Percentiles rank a stretch among this genome's conserved stretches.
phyloP scores from a whole-genome alignment of 2,113 vertebrate species.

The Syngnathus typhle region DNA sequence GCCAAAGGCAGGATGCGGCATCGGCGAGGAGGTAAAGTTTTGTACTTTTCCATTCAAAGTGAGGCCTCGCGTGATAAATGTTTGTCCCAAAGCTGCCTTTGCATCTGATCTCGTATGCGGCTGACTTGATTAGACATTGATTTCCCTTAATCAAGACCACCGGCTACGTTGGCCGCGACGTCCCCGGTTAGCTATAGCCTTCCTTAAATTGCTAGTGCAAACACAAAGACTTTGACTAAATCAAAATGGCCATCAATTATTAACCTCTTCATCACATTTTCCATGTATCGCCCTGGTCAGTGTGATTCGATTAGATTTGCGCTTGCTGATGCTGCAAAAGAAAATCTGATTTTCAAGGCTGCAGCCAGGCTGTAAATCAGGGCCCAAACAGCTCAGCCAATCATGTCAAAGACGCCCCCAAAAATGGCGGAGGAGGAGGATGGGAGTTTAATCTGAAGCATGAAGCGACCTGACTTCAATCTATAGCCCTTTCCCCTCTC shows the following conservation, averaged over 20 bases:
- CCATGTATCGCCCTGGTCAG: neutral
- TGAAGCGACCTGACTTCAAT: slow-evolving; percentile 55
- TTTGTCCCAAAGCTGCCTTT: slow-evolving; percentile 10
- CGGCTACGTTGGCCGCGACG: slow-evolving; percentile 16
- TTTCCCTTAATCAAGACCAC: slow-evolving; percentile 48
- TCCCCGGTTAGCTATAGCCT: slow-evolving; percentile 22
- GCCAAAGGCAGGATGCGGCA: neutral
- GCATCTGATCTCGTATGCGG: slow-evolving; percentile 10
- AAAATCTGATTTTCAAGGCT: slow-evolving; percentile 26
- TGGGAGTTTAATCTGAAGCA: slow-evolving; percentile 51
- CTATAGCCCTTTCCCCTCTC: slow-evolving; percentile 40
- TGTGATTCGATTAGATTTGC: slow-evolving; percentile 18
- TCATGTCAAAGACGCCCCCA: slow-evolving; percentile 35
- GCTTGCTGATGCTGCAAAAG: slow-evolving; percentile 18
- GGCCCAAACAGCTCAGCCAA: slow-evolving; percentile 38
- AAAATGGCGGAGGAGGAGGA: slow-evolving; percentile 49
- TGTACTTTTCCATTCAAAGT: slow-evolving; percentile 8
- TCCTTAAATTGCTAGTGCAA: slow-evolving; percentile 5
- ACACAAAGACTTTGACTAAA: slow-evolving; percentile 8
- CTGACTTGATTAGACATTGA: slow-evolving; percentile 61
- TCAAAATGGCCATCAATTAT: slow-evolving; percentile 10
- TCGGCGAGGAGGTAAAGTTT: neutral
- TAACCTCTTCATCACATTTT: slow-evolving; percentile 19
- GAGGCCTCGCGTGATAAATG: slow-evolving; percentile 24
- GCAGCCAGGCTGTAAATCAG: slow-evolving; percentile 30